Percentiles rank a stretch among this genome's conserved stretches.
phyloP scores from a whole-genome alignment of 1,140 invertebrate genomes.

The Drepana arcuata region DNA sequence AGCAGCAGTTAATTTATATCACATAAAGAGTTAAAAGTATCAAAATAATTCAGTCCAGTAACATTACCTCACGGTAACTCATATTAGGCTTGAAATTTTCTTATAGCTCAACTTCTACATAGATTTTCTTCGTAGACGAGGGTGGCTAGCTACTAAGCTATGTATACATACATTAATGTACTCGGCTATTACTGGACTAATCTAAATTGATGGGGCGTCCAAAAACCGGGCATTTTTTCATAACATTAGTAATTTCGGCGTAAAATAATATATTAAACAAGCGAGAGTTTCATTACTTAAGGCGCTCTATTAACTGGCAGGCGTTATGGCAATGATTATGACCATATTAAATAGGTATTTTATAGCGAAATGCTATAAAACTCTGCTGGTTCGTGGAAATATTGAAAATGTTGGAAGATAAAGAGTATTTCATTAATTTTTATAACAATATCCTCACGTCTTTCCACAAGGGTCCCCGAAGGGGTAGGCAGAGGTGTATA shows the following conservation, averaged over 20 bases:
- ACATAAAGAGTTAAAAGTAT: conserved; percentile 30
- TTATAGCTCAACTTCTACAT: conserved; percentile 63
- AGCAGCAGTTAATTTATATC: too few species aligned
- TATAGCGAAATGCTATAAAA: conserved; percentile 6
- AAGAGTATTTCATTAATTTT: too few species aligned
- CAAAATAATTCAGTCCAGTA: conserved; percentile 19
- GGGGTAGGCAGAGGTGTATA: too few species aligned
- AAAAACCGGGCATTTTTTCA: conserved; percentile 56
- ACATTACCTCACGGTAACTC: conserved; percentile 47
- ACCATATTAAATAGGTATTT: conserved; percentile 14
- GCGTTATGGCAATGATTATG: conserved; percentile 23
- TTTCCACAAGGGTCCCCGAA: too few species aligned
- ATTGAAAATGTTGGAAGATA: too few species aligned
- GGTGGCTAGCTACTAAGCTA: conserved; percentile 35
- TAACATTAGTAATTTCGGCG: conserved; percentile 64
- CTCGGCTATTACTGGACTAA: conserved; percentile 58
- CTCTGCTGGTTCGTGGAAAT: too few species aligned
- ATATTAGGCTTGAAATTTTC: conserved; percentile 68
- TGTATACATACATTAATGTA: conserved; percentile 27
- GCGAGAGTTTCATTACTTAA: conserved; percentile 59
- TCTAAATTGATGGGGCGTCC: conserved; percentile 69
- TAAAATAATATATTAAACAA: conserved; percentile 64
- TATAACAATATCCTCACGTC: too few species aligned
- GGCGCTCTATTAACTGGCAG: conserved; percentile 23
- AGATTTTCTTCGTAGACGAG: conserved; percentile 57